Percentiles rank a stretch among this genome's conserved stretches.
Conservation (phyloP, 2,888 invertebrate genomes). For the Sicus ferrugineus region DNA sequence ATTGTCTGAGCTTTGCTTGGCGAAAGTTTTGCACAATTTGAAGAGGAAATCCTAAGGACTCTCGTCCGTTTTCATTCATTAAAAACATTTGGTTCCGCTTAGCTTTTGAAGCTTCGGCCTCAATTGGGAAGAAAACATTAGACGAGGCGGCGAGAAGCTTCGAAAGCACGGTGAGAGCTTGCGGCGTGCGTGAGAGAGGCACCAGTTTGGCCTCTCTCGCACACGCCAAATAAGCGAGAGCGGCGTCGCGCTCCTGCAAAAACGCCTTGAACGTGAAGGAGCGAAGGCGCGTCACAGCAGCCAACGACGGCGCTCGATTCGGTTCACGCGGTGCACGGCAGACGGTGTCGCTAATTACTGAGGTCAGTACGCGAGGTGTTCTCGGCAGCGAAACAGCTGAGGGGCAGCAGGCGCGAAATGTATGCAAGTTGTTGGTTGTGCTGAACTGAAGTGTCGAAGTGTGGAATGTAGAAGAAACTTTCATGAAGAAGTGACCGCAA, state of each 20-base stretch:
- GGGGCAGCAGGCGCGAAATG: neutral
- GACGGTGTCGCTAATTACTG: constrained; percentile 20
- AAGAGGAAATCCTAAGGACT: neutral
- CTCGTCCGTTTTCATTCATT: constrained; percentile 9
- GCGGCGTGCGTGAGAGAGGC: too few relatives aligned
- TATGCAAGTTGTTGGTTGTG: neutral
- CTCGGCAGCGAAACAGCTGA: constrained; percentile 8
- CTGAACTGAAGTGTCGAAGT: neutral
- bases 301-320: neutral
- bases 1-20: neutral
- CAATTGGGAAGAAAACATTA: neutral
- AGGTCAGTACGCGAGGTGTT: constrained; percentile 55
- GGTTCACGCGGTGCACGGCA: neutral
- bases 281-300: neutral
- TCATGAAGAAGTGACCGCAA: neutral
- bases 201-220: neutral
- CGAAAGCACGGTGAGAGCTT: neutral
- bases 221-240: neutral
- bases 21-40: neutral
- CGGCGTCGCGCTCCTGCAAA: constrained; percentile 27
- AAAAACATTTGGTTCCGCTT: constrained; percentile 15
- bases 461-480: neutral
- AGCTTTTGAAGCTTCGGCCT: neutral
- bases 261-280: constrained; percentile 36
- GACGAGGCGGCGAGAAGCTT: neutral